These are phyloP conservation scores for Haplochromis burtoni DNA, from an alignment of 2,113 vertebrate genomes.

Conservation along the genomic window DNA sequence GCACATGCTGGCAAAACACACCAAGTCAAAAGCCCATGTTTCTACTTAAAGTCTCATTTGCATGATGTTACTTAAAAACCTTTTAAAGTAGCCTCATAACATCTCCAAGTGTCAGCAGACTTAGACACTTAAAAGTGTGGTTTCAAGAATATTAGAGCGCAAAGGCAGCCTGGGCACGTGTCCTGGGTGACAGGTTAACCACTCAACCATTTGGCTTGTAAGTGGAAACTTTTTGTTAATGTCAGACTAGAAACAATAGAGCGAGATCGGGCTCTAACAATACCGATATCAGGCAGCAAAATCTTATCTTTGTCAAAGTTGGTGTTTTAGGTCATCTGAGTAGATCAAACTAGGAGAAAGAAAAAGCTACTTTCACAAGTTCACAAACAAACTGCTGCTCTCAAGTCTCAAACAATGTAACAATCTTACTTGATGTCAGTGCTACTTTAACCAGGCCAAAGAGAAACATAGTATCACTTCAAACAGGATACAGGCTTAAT, in stretches of 20 bases:
- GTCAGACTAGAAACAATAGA: not conserved
- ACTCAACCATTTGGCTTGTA: not conserved
- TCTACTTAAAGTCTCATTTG: not conserved
- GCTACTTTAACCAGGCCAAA: not conserved
- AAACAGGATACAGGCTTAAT: not conserved
- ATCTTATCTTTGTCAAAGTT: not conserved
- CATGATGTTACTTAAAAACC: not conserved
- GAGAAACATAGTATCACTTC: not conserved
- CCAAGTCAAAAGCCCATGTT: not conserved
- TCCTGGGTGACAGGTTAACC: not conserved
- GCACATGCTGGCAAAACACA: not conserved
- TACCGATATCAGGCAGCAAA: not conserved
- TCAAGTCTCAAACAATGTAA: not conserved
- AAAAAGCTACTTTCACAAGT: not conserved
- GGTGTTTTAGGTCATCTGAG: not conserved
- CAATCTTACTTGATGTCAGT: not conserved
- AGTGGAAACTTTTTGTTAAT: not conserved
- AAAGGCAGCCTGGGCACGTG: rapidly evolving
- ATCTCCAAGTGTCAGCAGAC: not conserved
- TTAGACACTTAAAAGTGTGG: not conserved
- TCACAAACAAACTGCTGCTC: not conserved
- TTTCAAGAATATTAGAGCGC: not conserved
- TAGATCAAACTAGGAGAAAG: not conserved
- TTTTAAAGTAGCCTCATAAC: not conserved
- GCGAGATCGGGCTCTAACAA: not conserved